These are phyloP conservation scores for Phania funesta DNA, from an alignment of 2,888 invertebrate species.

Conservation along the genomic window DNA sequence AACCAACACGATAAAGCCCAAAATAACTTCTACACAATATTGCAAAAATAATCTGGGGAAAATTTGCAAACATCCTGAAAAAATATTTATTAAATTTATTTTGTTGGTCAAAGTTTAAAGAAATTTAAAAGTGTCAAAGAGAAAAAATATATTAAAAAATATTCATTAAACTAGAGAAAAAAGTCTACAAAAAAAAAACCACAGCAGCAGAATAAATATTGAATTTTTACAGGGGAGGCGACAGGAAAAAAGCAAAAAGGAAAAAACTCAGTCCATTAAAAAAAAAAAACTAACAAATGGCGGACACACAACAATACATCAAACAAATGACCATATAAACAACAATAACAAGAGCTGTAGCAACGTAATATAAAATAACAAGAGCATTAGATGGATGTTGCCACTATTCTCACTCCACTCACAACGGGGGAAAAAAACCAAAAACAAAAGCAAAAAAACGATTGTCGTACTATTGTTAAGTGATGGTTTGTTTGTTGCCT, in stretches of 20 bases:
- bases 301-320: conserved; percentile 53
- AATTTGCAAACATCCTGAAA: conserved; percentile 19
- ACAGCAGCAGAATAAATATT: conserved; percentile 31
- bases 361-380: conserved; percentile 30
- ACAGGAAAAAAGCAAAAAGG: not conserved
- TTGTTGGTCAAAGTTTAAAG: conserved; percentile 41
- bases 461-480: conserved; percentile 44
- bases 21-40: conserved; percentile 17
- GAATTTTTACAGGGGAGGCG: conserved; percentile 19
- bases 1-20: conserved; percentile 2
- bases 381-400: conserved; percentile 47
- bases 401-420: not conserved
- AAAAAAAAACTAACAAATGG: conserved; percentile 49
- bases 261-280: not conserved
- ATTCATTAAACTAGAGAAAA: conserved; percentile 25
- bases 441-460: too few relatives aligned
- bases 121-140: conserved; percentile 54
- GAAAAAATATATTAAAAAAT: conserved; percentile 23
- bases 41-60: conserved; percentile 1
- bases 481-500: conserved; percentile 12
- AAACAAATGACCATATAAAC: conserved; percentile 64
- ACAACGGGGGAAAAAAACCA: not conserved
- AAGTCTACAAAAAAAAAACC: not conserved
- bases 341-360: conserved; percentile 44
- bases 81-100: conserved; percentile 32